phyloP scores from a whole-genome alignment of 2,888 invertebrate genomes.

The Lepidochitona cinerea region DNA sequence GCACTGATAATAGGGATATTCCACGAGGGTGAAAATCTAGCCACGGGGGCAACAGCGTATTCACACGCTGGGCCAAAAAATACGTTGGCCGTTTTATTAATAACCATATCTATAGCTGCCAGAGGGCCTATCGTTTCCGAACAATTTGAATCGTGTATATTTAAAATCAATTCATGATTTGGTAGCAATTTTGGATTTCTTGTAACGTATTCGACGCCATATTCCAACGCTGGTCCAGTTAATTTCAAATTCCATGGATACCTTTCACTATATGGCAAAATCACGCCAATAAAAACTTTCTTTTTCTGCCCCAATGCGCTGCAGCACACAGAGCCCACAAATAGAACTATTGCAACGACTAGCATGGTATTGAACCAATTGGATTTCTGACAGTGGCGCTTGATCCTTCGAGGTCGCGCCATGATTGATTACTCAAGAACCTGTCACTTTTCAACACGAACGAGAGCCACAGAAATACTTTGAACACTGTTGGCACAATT shows the following conservation, averaged over 20 bases:
- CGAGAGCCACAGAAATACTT: too few relatives aligned
- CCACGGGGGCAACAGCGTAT: conserved; percentile 87
- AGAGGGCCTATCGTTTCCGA: conserved; percentile 41
- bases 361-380: too few relatives aligned
- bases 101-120: conserved; percentile 37
- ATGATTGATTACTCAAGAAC: too few relatives aligned
- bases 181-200: conserved; percentile 14
- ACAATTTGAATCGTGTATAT: conserved; percentile 37
- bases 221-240: conserved; percentile 51
- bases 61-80: conserved; percentile 48
- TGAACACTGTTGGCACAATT: too few relatives aligned
- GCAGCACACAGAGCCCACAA: too few relatives aligned
- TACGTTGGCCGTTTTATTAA: conserved; percentile 28
- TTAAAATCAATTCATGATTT: conserved; percentile 1
- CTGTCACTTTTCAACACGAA: too few relatives aligned
- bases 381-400: too few relatives aligned
- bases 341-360: too few relatives aligned
- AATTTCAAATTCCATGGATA: conserved; percentile 33
- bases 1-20: conserved; percentile 83
- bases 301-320: not conserved
- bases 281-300: conserved; percentile 34
- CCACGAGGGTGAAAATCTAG: conserved; percentile 89
- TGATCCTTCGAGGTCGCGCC: too few relatives aligned
- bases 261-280: conserved; percentile 33
- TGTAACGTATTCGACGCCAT: conserved; percentile 42